Percentiles rank a stretch among this genome's conserved stretches.
Evolutionary conservation across 2,113 vertebrate genomes (phyloP).

Genomic region (Oncorhynchus nerka): DNA sequence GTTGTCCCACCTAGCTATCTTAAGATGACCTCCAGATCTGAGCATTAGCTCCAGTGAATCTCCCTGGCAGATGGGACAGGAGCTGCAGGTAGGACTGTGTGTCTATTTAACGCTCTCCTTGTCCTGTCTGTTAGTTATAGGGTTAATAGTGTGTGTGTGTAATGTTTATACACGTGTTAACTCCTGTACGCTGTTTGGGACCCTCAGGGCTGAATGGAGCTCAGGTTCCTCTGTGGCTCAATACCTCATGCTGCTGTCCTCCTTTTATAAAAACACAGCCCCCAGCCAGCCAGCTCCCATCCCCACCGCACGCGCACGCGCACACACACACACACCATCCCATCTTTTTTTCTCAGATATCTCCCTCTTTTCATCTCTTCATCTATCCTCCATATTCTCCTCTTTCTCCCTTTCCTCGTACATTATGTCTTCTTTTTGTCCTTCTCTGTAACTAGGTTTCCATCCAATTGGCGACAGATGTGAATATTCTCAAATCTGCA

Average conservation of each 20-base stretch:
- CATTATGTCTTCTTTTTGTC: too few relatives aligned
- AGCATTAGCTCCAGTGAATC: too few relatives aligned
- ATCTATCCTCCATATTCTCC: background rate
- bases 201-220: slow-evolving; percentile 41
- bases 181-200: slow-evolving; percentile 25
- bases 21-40: too few relatives aligned
- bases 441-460: too few relatives aligned
- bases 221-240: slow-evolving; percentile 55
- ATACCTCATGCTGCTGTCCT: slow-evolving; percentile 58
- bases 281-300: background rate
- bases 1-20: too few relatives aligned
- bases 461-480: too few relatives aligned
- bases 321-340: background rate
- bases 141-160: background rate
- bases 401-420: too few relatives aligned
- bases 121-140: slow-evolving; percentile 61
- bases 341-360: slow-evolving; percentile 12
- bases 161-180: background rate
- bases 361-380: slow-evolving; percentile 43
- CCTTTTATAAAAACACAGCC: slow-evolving; percentile 63
- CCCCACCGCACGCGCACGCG: too few relatives aligned
- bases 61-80: too few relatives aligned
- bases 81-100: too few relatives aligned
- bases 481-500: too few relatives aligned
- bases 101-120: slow-evolving; percentile 81